Conservation (phyloP, 2,888 invertebrate species). For the Catocala sponsa region DNA sequence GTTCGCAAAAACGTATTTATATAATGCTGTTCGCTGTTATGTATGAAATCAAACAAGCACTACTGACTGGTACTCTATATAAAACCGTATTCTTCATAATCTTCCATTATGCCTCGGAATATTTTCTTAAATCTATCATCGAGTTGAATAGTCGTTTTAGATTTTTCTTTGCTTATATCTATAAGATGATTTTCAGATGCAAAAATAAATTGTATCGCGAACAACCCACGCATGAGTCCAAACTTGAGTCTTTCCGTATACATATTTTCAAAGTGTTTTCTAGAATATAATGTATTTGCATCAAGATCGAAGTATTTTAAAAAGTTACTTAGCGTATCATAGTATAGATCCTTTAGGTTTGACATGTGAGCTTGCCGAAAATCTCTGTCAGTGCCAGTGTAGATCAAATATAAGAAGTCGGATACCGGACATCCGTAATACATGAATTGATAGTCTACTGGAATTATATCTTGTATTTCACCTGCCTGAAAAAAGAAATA, state of each 20-base stretch:
- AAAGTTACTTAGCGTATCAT: constrained; percentile 53
- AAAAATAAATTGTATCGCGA: too few relatives aligned
- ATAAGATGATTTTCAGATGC: too few relatives aligned
- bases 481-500: constrained; percentile 51
- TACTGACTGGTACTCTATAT: neutral
- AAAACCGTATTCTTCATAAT: neutral
- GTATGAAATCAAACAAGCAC: too few relatives aligned
- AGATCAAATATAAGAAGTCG: constrained; percentile 65
- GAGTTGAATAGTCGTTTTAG: too few relatives aligned
- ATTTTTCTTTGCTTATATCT: too few relatives aligned
- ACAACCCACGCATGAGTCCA: constrained; percentile 34
- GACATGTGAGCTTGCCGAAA: constrained; percentile 60
- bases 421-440: constrained; percentile 60
- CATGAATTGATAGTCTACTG: constrained; percentile 64
- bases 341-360: constrained; percentile 61
- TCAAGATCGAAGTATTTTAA: constrained; percentile 60
- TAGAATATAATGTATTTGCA: constrained; percentile 55
- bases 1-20: too few relatives aligned
- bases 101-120: neutral
- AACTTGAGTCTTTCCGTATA: constrained; percentile 56
- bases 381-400: constrained; percentile 56
- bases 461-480: constrained; percentile 54
- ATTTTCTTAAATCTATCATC: neutral
- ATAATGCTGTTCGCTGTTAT: too few relatives aligned
- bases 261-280: constrained; percentile 55